phyloP scores from a whole-genome alignment of 2,888 invertebrate species.

The Atethmia centrago region DNA sequence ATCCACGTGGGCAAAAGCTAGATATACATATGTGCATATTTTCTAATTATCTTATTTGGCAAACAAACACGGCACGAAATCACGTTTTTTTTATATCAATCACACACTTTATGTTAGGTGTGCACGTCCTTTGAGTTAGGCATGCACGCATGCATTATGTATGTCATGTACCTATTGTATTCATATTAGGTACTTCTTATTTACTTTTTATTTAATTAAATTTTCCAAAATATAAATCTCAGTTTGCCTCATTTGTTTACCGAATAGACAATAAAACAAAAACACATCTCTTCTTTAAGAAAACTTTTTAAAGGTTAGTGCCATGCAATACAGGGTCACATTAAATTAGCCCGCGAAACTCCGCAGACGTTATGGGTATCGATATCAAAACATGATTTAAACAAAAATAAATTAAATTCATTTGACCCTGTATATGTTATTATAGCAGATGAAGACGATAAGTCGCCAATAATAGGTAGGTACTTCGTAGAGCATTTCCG shows the following conservation, averaged over 20 bases:
- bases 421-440: too few species aligned
- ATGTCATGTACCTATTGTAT: conserved; percentile 32
- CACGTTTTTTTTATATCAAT: conserved; percentile 31
- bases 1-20: too few species aligned
- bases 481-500: too few species aligned
- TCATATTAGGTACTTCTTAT: conserved; percentile 15
- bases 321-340: conserved; percentile 2
- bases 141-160: conserved; percentile 33
- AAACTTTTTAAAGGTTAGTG: conserved; percentile 1
- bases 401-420: too few species aligned
- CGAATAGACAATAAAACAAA: not conserved
- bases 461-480: too few species aligned
- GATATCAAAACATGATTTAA: too few species aligned
- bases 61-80: conserved; percentile 33
- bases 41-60: not conserved
- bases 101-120: conserved; percentile 22
- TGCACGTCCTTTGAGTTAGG: conserved; percentile 32
- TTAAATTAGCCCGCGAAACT: too few species aligned
- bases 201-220: conserved; percentile 3
- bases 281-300: not conserved
- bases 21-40: not conserved
- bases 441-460: too few species aligned
- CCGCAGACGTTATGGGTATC: too few species aligned
- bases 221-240: not conserved
- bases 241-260: not conserved